Conservation (phyloP, 2,888 invertebrate species). For the Hirtodrosophila trivittata region DNA sequence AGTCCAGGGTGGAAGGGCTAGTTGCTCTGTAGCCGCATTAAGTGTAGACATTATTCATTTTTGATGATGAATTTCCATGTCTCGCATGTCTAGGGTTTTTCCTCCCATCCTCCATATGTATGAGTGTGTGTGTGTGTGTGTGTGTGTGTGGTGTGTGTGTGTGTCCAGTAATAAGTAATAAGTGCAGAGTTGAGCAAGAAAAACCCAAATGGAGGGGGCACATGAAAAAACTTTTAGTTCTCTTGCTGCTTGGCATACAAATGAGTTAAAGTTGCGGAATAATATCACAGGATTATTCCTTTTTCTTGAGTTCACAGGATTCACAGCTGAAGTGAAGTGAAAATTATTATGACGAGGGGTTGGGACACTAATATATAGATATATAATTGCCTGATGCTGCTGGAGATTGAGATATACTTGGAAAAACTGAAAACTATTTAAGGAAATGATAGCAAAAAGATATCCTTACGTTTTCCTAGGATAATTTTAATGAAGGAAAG, state of each 20-base stretch:
- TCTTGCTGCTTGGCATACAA: conserved; percentile 74
- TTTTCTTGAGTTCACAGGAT: not conserved
- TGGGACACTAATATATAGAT: not conserved
- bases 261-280: conserved; percentile 71
- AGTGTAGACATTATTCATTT: conserved; percentile 83
- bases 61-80: conserved; percentile 83
- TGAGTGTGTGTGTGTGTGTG: conserved; percentile 37
- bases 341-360: conserved; percentile 26
- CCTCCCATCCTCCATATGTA: not conserved
- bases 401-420: too few species aligned
- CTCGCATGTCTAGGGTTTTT: conserved; percentile 74
- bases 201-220: conserved; percentile 50
- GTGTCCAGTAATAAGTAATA: conserved; percentile 78
- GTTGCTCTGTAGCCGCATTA: conserved; percentile 70
- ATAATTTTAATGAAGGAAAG: too few species aligned
- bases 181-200: conserved; percentile 63
- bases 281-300: conserved; percentile 23
- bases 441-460: too few species aligned
- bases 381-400: too few species aligned
- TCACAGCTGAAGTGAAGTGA: conserved; percentile 43
- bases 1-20: conserved; percentile 22
- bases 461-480: too few species aligned
- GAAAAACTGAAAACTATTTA: too few species aligned
- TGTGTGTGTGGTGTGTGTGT: conserved; percentile 16
- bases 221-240: conserved; percentile 75